Conservation (phyloP, 2,888 invertebrate genomes). For the Sclerodermus sp. region DNA sequence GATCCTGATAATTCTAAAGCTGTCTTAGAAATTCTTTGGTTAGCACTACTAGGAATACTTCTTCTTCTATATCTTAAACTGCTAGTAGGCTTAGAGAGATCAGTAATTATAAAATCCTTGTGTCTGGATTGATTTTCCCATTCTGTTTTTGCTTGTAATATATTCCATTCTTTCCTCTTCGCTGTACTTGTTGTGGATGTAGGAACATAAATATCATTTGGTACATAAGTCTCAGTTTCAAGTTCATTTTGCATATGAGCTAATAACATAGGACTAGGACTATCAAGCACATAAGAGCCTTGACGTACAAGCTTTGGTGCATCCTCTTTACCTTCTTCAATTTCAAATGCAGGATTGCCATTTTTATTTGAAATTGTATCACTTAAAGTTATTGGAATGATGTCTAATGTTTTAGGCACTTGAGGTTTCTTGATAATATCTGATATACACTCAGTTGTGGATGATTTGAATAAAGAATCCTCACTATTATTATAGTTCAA, state of each 20-base stretch:
- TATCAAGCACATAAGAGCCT: constrained; percentile 77
- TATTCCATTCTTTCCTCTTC: constrained; percentile 45
- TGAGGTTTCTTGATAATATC: constrained; percentile 44
- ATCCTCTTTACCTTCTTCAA: constrained; percentile 18
- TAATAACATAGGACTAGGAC: constrained; percentile 75
- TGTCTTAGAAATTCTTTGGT: constrained; percentile 21
- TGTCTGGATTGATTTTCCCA: constrained; percentile 37
- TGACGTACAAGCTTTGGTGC: constrained; percentile 65
- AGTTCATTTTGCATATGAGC: constrained; percentile 63
- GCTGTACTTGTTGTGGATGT: constrained; percentile 22
- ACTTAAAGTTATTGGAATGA: constrained; percentile 46
- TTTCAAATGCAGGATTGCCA: constrained; percentile 5
- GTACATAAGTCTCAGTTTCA: constrained; percentile 16
- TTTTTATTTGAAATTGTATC: constrained; percentile 6
- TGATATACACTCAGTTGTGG: constrained; percentile 25
- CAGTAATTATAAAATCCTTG: constrained; percentile 18
- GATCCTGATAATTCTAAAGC: constrained; percentile 22
- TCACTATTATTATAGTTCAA: constrained; percentile 35
- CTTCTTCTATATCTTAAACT: constrained; percentile 25
- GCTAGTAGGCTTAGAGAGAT: constrained; percentile 11
- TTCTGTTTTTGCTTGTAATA: constrained; percentile 38
- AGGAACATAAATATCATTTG: constrained; percentile 32
- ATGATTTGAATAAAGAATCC: constrained; percentile 28
- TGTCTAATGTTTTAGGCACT: constrained; percentile 51
- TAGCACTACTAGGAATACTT: constrained; percentile 21